Evolutionary conservation across 2,113 vertebrate genomes (phyloP).

Genomic region (Chaenocephalus aceratus): DNA sequence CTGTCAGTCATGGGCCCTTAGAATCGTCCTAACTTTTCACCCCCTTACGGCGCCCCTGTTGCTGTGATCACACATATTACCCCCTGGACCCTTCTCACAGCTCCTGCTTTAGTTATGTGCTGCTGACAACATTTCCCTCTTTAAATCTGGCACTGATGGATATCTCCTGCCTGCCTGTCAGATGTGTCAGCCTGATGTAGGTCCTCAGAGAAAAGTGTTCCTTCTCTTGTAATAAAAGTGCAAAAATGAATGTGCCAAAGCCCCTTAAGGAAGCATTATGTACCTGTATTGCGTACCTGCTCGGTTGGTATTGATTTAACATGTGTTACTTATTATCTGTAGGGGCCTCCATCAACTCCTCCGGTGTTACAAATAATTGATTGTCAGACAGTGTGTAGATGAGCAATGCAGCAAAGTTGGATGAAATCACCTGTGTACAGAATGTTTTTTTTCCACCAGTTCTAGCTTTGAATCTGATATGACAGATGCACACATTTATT

Average conservation of each 20-base stretch:
- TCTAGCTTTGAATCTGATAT: slow-evolving; percentile 55
- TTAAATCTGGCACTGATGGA: slow-evolving; percentile 8
- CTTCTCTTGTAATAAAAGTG: background rate
- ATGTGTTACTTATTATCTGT: slow-evolving; percentile 63
- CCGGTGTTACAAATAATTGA: slow-evolving; percentile 54
- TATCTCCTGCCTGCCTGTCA: slow-evolving; percentile 15
- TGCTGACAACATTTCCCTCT: slow-evolving; percentile 15
- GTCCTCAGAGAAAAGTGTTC: slow-evolving; percentile 14
- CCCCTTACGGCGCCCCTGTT: too few relatives aligned
- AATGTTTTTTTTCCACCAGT: slow-evolving; percentile 6
- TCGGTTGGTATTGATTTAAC: slow-evolving; percentile 60
- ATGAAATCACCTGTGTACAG: slow-evolving; percentile 63
- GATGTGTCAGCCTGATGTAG: background rate
- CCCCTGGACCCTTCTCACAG: slow-evolving; percentile 4
- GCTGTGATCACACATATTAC: slow-evolving; percentile 32
- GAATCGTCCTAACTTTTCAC: too few relatives aligned
- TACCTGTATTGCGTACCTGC: slow-evolving; percentile 33
- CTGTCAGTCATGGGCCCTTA: too few relatives aligned
- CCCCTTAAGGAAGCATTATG: slow-evolving; percentile 4
- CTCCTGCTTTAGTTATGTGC: slow-evolving; percentile 2
- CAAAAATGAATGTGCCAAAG: background rate
- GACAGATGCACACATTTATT: slow-evolving; percentile 53
- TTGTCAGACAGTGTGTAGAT: slow-evolving; percentile 62
- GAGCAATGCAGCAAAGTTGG: slow-evolving; percentile 48
- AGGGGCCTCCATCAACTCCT: slow-evolving; percentile 57